Base-by-base conservation (phyloP, 2,888 invertebrate species). In the Cinara cedri region DNA sequence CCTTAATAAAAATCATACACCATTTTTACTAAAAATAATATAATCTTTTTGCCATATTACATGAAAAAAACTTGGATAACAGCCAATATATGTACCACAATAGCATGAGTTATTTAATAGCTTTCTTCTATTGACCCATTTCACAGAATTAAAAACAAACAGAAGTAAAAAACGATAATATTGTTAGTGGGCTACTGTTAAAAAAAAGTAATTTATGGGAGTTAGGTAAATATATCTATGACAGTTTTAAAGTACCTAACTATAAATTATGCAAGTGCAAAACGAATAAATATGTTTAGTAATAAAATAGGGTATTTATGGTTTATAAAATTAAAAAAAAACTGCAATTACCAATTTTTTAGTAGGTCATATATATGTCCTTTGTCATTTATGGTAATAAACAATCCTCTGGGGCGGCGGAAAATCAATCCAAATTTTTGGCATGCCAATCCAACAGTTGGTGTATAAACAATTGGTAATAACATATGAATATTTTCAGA, bases 391-490 rank as follows among this genome's bases (percentile, higher is more conserved):
- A 97, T 95, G 3, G 98, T 97, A 83, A 99, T 91, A 86, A 97
- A 99, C 13, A 98, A 90, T 81, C 98, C 98, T 84, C 97, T 91
- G 0, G 98, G 97, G 85, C 96, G 90, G 82, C 97, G 90, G 86
- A 95, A 97, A 85, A 98, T 95, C 82, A 97, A 90, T 63, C 98
- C 98, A 85, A 97, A 98, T 85, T 95, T 94, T 87, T 98, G 98
- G 86, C 98, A 98, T 0, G 98, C 98, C 85, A 94, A 88, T 1
- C 98, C 98, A 21, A 98, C 98, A 0, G 98, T 98, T 0, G 98
- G 98, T 0, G 98, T 99, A 86, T 98, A 98, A 21, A 99, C 96
- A 84, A 98, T 96, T 0, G 98, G 98, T 92, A 98, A 93, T 87
- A 97, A 91, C 85, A 92, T 90, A 86, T 97, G 96, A 81, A 97